A percentile compares a stretch with the other conserved stretches of the same genome.
Conservation (phyloP, 2,888 invertebrate genomes). For the Parelbella ahira region DNA sequence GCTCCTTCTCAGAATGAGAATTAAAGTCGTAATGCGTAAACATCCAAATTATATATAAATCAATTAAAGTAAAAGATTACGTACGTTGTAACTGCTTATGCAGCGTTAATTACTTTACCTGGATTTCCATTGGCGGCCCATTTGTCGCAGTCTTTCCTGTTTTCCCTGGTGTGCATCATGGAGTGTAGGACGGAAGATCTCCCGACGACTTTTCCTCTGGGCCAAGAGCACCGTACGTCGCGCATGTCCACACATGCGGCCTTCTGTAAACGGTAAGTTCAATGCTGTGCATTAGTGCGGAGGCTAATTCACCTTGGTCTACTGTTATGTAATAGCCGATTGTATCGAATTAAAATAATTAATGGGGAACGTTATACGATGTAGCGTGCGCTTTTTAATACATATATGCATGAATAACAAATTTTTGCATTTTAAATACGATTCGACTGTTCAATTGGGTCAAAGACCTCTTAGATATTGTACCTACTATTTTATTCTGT, state of each 20-base stretch:
- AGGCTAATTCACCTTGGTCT: slow-evolving; percentile 17
- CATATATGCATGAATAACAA: too few relatives aligned
- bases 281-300: background rate
- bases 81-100: too few relatives aligned
- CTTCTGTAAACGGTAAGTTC: slow-evolving; percentile 41
- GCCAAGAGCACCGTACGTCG: slow-evolving; percentile 89
- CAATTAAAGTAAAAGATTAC: too few relatives aligned
- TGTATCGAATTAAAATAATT: slow-evolving; percentile 10
- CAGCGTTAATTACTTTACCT: too few relatives aligned
- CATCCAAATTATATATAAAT: too few relatives aligned
- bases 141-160: slow-evolving; percentile 87
- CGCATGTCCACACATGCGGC: slow-evolving; percentile 87
- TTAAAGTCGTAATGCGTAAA: too few relatives aligned
- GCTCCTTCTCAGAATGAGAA: too few relatives aligned
- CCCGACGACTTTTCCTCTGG: slow-evolving; percentile 90
- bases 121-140: slow-evolving; percentile 90
- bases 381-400: too few relatives aligned
- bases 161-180: slow-evolving; percentile 91
- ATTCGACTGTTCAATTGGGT: too few relatives aligned
- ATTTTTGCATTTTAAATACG: too few relatives aligned
- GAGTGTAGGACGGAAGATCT: slow-evolving; percentile 90
- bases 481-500: too few relatives aligned
- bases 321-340: slow-evolving; percentile 11
- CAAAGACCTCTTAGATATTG: too few relatives aligned
- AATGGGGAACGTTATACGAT: background rate